Conservation (phyloP, 2,113 vertebrate genomes). For the Platysternon megacephalum region DNA sequence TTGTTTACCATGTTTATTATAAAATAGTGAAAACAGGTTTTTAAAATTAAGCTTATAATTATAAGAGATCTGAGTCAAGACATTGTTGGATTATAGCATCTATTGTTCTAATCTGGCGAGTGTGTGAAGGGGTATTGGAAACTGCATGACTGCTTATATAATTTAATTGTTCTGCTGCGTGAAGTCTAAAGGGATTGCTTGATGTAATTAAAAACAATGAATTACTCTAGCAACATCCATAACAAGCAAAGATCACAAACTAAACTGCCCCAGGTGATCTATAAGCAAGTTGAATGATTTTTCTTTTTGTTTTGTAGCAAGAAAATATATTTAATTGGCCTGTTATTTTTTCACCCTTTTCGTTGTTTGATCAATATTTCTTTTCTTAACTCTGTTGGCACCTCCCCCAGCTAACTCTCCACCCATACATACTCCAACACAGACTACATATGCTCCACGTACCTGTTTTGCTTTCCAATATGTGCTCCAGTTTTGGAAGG, state of each 20-base stretch:
- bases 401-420: background rate
- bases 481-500: background rate
- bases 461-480: background rate
- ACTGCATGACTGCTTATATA: background rate
- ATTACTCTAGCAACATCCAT: background rate
- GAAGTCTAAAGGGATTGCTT: background rate
- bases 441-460: background rate
- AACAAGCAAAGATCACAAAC: background rate
- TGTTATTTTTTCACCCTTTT: background rate
- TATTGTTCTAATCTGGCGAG: background rate
- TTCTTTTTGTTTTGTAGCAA: background rate
- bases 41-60: background rate
- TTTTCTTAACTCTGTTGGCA: background rate
- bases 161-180: background rate
- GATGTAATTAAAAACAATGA: background rate
- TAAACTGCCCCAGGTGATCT: background rate
- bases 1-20: background rate
- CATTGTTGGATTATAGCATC: background rate
- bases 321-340: background rate
- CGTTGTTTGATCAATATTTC: background rate
- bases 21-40: background rate
- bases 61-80: background rate
- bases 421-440: background rate
- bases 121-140: background rate
- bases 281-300: background rate